phyloP scores from a whole-genome alignment of 2,797 vertebrate species.

The Macropus fuliginosus region DNA sequence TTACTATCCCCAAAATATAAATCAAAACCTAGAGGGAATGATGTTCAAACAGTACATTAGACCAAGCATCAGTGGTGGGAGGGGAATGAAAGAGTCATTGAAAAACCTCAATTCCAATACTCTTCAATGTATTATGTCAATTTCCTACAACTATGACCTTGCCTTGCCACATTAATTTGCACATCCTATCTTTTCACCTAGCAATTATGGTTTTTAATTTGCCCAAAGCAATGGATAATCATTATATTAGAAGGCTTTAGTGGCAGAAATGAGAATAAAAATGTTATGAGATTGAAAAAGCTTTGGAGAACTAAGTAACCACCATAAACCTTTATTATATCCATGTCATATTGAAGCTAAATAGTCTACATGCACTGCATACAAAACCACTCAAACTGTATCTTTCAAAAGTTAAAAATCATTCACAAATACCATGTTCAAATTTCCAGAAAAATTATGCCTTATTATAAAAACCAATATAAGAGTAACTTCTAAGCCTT shows the following conservation, averaged over 20 bases:
- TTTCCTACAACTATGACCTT: slow-evolving; percentile 31
- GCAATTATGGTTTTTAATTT: background rate
- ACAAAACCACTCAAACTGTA: slow-evolving; percentile 26
- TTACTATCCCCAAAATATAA: slow-evolving; percentile 27
- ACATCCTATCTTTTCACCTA: slow-evolving; percentile 14
- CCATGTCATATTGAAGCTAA: background rate
- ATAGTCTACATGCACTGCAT: background rate
- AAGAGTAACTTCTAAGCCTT: background rate
- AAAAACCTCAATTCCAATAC: slow-evolving; percentile 1
- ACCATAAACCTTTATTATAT: background rate
- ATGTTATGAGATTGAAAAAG: background rate
- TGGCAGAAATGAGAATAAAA: slow-evolving; percentile 13
- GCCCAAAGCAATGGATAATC: background rate
- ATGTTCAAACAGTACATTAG: slow-evolving; percentile 30
- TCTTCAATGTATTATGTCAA: background rate
- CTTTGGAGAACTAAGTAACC: background rate
- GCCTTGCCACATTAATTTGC: background rate
- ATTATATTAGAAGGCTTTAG: background rate
- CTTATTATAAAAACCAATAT: background rate
- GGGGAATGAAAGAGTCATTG: slow-evolving; percentile 1
- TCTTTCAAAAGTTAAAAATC: slow-evolving; percentile 44
- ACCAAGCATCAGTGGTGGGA: slow-evolving; percentile 4
- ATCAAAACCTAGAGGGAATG: background rate
- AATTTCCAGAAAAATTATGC: slow-evolving; percentile 25
- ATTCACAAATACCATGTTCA: background rate